These are phyloP conservation scores for Anastrepha obliqua DNA, from an alignment of 1,140 invertebrate species.

Conservation along the genomic window DNA sequence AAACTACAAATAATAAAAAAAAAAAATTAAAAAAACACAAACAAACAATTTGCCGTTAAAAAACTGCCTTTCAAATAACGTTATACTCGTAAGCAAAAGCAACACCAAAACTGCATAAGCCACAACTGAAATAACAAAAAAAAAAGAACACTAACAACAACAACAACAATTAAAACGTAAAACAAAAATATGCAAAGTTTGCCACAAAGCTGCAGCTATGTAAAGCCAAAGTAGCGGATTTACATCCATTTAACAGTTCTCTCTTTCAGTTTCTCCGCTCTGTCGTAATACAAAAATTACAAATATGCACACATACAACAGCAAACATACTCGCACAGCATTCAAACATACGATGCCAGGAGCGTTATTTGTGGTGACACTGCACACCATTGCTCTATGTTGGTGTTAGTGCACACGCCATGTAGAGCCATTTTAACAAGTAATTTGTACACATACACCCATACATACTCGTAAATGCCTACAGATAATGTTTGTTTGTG, in stretches of 20 bases:
- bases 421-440: conserved; percentile 17
- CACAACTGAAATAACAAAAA: neutral
- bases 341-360: neutral
- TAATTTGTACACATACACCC: neutral
- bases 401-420: neutral
- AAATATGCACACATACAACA: neutral
- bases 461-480: too few relatives aligned
- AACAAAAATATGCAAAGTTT: neutral
- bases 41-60: conserved; percentile 13
- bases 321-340: neutral
- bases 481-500: neutral
- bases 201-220: conserved; percentile 17
- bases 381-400: neutral
- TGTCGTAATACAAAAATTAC: neutral
- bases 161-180: neutral
- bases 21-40: neutral
- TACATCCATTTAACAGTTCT: conserved; percentile 35
- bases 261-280: neutral
- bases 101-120: neutral
- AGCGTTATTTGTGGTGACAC: neutral
- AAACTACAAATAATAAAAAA: conserved; percentile 17
- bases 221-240: conserved; percentile 28
- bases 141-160: neutral
- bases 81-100: neutral
- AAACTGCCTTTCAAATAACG: conserved; percentile 4